Evolutionary conservation across 2,888 invertebrate genomes (phyloP).

Genomic region (Phoronis australis): DNA sequence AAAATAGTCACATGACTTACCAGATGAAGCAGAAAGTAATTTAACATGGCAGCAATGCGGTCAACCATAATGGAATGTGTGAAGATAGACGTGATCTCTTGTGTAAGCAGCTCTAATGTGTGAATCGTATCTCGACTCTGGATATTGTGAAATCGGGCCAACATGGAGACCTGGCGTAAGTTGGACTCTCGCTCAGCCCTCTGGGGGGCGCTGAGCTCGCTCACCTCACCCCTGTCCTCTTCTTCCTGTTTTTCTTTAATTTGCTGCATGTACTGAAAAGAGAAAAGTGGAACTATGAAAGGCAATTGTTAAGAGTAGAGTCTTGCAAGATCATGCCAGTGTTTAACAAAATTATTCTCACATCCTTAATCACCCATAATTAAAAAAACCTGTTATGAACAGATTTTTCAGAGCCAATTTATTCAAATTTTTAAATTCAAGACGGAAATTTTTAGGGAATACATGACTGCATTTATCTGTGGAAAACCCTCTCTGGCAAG

Average conservation of each 20-base stretch:
- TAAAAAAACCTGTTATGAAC: too few relatives aligned
- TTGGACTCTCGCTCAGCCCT: conserved; percentile 59
- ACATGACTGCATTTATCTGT: too few relatives aligned
- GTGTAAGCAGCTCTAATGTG: conserved; percentile 61
- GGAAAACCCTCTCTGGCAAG: too few relatives aligned
- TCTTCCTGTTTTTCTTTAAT: conserved; percentile 72
- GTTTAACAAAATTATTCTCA: too few relatives aligned
- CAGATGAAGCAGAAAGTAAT: conserved; percentile 83
- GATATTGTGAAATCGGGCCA: conserved; percentile 85
- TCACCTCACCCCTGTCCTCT: conserved; percentile 71
- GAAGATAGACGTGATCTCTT: conserved; percentile 62
- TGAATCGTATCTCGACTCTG: conserved; percentile 83
- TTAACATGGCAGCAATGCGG: conserved; percentile 88
- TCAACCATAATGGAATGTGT: conserved; percentile 88
- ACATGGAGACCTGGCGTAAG: conserved; percentile 66
- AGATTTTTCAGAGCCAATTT: too few relatives aligned
- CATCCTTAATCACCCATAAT: too few relatives aligned
- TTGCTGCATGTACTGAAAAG: conserved; percentile 67
- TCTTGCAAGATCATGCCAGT: too few relatives aligned
- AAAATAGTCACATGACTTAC: conserved; percentile 49
- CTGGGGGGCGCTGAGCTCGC: conserved; percentile 64
- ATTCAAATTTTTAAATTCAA: too few relatives aligned
- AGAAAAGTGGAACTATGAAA: too few relatives aligned
- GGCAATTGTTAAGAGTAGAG: too few relatives aligned
- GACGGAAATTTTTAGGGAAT: too few relatives aligned